A percentile compares a stretch with the other conserved stretches of the same genome.
Conservation (phyloP, 1,140 invertebrate genomes). For the Oreohelix idahoensis region DNA sequence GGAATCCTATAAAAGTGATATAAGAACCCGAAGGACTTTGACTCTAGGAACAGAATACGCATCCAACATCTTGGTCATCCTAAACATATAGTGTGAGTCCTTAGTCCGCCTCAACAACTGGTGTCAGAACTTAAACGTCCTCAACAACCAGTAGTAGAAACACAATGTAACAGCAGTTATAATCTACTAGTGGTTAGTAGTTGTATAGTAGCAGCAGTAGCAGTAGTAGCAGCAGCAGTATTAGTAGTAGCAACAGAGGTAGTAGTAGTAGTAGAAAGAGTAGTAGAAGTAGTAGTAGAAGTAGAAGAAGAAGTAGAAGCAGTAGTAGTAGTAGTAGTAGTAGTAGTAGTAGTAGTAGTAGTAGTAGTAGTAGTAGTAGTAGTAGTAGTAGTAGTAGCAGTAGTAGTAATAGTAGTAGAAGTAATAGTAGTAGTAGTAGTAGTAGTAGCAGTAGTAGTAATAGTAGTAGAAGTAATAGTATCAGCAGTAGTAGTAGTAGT, state of each 20-base stretch:
- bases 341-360: neutral
- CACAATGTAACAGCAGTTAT: too few species aligned
- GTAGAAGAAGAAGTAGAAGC: neutral
- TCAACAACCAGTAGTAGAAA: too few species aligned
- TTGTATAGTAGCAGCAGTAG: conserved; percentile 6
- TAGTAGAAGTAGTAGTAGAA: neutral
- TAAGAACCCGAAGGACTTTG: too few species aligned
- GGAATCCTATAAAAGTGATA: too few species aligned
- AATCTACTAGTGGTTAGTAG: too few species aligned
- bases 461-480: conserved; percentile 25
- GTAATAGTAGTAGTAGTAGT: conserved; percentile 19
- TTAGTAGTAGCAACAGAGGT: neutral
- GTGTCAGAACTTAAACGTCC: too few species aligned
- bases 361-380: neutral
- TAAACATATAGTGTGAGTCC: too few species aligned
- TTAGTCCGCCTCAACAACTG: too few species aligned
- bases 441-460: conserved; percentile 26
- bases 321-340: conserved; percentile 3
- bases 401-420: conserved; percentile 10
- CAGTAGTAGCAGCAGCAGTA: neutral
- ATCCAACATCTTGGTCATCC: too few species aligned
- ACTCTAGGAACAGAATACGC: too few species aligned
- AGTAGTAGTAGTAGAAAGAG: neutral
- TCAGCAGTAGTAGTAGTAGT: conserved; percentile 6
- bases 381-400: neutral